Conservation (phyloP, 2,888 invertebrate species). For the Parasteatoda lunata region DNA sequence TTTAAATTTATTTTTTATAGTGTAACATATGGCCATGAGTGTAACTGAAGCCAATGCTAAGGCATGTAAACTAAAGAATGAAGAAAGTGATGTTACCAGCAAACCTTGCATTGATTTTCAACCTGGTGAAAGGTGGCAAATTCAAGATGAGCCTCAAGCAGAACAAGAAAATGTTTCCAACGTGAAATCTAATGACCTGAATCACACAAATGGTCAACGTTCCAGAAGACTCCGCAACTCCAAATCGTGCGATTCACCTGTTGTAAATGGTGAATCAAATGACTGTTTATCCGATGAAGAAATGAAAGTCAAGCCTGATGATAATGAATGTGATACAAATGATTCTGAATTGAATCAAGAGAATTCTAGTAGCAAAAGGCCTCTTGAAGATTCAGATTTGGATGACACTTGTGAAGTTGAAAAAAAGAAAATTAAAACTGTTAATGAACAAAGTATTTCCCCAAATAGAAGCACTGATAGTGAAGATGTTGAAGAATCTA, state of each 20-base stretch:
- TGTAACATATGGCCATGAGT: slow-evolving; percentile 51
- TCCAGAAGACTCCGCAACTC: slow-evolving; percentile 27
- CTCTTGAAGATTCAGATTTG: not conserved
- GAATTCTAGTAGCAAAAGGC: slow-evolving; percentile 7
- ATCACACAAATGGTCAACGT: slow-evolving; percentile 36
- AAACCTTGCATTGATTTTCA: slow-evolving; percentile 68
- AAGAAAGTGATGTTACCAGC: slow-evolving; percentile 12
- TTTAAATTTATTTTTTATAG: not conserved
- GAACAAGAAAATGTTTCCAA: slow-evolving; percentile 26
- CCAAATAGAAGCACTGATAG: not conserved
- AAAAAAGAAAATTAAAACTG: not conserved
- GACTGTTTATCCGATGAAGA: slow-evolving; percentile 22
- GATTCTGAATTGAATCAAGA: not conserved
- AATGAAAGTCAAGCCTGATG: not conserved
- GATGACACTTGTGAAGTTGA: not conserved
- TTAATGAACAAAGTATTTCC: not conserved
- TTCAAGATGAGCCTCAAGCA: slow-evolving; percentile 52
- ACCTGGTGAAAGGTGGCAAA: slow-evolving; percentile 69
- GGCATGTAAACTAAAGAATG: slow-evolving; percentile 16
- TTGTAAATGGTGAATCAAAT: slow-evolving; percentile 51
- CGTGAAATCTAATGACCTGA: slow-evolving; percentile 18
- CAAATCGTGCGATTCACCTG: slow-evolving; percentile 18
- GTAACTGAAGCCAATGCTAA: slow-evolving; percentile 35
- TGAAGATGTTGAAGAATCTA: not conserved
- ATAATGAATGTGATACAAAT: not conserved